These are phyloP conservation scores for Enteromius anoplus DNA, from an alignment of 2,797 vertebrate genomes.

Conservation along the genomic window DNA sequence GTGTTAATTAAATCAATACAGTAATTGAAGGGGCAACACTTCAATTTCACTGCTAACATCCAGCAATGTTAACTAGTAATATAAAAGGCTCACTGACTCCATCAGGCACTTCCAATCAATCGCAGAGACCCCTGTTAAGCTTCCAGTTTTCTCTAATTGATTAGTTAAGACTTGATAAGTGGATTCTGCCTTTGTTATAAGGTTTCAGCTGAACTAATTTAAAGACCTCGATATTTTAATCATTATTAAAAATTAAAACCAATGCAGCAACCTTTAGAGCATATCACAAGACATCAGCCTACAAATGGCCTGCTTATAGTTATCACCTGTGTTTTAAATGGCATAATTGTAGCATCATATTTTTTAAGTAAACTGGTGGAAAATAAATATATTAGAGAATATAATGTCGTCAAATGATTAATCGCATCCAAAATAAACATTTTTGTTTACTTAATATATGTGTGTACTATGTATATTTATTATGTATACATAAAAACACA, in stretches of 20 bases:
- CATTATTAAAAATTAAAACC: not conserved
- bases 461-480: too few species aligned
- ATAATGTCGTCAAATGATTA: too few species aligned
- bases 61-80: slow-evolving; percentile 73
- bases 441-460: too few species aligned
- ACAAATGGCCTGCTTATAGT: not conserved
- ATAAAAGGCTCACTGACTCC: slow-evolving; percentile 72
- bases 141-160: slow-evolving; percentile 86
- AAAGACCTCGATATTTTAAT: not conserved
- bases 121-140: slow-evolving; percentile 71
- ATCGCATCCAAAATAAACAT: too few species aligned
- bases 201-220: slow-evolving; percentile 33
- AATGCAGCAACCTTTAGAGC: not conserved
- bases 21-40: slow-evolving; percentile 84
- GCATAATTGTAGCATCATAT: not conserved
- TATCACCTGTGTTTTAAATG: not conserved
- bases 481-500: too few species aligned
- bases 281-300: not conserved
- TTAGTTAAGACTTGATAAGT: slow-evolving; percentile 81
- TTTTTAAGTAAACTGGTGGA: not conserved
- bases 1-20: slow-evolving; percentile 90
- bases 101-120: slow-evolving; percentile 78
- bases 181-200: slow-evolving; percentile 74
- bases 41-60: slow-evolving; percentile 80
- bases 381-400: not conserved